These are phyloP conservation scores for Panorpa germanica DNA, from an alignment of 2,888 invertebrate species.

Conservation along the genomic window DNA sequence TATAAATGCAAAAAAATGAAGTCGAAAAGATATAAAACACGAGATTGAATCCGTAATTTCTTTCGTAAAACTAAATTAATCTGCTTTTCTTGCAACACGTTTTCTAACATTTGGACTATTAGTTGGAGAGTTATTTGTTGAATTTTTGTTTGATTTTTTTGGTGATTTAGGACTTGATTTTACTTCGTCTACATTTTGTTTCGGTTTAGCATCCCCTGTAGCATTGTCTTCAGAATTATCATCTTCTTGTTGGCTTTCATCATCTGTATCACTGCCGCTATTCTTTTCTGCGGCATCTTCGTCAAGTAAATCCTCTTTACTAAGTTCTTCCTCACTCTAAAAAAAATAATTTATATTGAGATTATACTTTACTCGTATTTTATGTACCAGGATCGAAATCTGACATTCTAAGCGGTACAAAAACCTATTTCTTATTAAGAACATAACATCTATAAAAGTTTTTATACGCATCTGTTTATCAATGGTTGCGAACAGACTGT, in stretches of 20 bases:
- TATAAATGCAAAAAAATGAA: no score
- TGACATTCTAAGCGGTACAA: no score
- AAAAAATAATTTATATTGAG: slow-evolving; percentile 14
- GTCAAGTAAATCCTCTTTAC: slow-evolving; percentile 13
- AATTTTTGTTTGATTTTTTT: no score
- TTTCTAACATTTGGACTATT: slow-evolving; percentile 42
- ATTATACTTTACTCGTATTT: no score
- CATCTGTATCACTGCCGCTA: slow-evolving; percentile 9
- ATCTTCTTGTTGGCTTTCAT: slow-evolving; percentile 8
- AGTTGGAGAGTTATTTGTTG: slow-evolving; percentile 20
- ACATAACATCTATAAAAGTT: no score
- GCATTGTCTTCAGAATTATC: slow-evolving; percentile 6
- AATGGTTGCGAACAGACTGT: no score
- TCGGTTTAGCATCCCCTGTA: not conserved
- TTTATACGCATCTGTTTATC: no score
- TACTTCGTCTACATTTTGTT: slow-evolving; percentile 3
- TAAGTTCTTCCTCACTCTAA: slow-evolving; percentile 12
- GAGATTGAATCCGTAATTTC: no score
- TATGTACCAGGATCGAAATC: slow-evolving; percentile 16
- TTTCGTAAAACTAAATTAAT: slow-evolving; percentile 22
- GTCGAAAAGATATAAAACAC: no score
- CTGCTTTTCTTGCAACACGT: slow-evolving; percentile 54
- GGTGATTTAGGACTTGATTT: no score
- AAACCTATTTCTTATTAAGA: no score
- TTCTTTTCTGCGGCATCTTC: slow-evolving; percentile 15